A percentile compares a stretch with the other conserved stretches of the same genome.
Conservation (phyloP, 2,888 invertebrate species). For the Polydesmus complanatus region DNA sequence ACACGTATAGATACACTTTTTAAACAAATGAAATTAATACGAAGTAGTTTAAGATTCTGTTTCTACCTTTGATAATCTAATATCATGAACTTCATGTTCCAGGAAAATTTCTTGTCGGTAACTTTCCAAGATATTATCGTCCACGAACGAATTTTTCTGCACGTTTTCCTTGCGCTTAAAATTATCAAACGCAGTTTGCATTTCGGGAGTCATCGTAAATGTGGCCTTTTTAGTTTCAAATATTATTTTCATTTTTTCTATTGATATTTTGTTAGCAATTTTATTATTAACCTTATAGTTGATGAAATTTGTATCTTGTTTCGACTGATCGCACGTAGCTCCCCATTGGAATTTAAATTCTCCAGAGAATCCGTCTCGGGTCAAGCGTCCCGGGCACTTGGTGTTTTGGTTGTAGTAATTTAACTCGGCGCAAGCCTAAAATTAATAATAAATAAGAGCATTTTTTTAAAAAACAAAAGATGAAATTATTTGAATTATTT, state of each 20-base stretch:
- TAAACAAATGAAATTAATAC: no score
- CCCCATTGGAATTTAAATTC: conserved; percentile 10
- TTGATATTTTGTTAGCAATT: no score
- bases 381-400: neutral
- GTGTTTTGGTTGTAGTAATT: neutral
- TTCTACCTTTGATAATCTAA: conserved; percentile 7
- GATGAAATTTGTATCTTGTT: no score
- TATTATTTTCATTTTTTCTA: no score
- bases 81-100: conserved; percentile 5
- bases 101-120: neutral
- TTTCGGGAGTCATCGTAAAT: no score
- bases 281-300: no score
- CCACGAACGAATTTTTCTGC: neutral
- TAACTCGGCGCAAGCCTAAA: neutral
- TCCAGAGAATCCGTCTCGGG: neutral
- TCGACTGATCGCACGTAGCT: conserved; percentile 1
- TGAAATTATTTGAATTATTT: no score
- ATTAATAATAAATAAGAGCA: no score
- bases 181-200: neutral
- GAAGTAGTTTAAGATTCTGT: no score
- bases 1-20: no score
- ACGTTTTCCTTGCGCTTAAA: neutral
- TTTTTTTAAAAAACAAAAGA: no score
- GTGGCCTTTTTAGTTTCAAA: no score
- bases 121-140: neutral